Conservation (phyloP, 1,140 invertebrate species). For the Tachypleus tridentatus region DNA sequence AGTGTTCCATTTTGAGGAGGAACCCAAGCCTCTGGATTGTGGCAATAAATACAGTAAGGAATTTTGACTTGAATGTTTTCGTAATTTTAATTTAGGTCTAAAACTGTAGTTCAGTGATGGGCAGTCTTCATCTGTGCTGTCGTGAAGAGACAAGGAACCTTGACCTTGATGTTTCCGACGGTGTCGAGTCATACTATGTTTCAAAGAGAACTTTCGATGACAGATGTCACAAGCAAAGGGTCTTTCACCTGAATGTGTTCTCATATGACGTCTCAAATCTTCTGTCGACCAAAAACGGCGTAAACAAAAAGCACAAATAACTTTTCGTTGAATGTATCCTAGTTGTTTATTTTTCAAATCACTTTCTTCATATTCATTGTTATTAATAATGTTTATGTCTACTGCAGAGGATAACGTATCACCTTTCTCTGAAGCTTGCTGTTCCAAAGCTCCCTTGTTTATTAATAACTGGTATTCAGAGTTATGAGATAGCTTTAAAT, state of each 20-base stretch:
- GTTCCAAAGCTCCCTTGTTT: slow-evolving; percentile 55
- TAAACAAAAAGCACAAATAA: slow-evolving; percentile 82
- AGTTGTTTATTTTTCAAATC: slow-evolving; percentile 53
- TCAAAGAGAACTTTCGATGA: slow-evolving; percentile 5
- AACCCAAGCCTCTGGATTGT: not conserved
- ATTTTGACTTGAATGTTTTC: slow-evolving; percentile 59
- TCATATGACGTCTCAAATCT: slow-evolving; percentile 49
- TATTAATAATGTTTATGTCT: slow-evolving; percentile 6
- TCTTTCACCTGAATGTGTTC: slow-evolving; percentile 9
- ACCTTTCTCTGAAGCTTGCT: slow-evolving; percentile 14
- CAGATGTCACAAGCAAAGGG: slow-evolving; percentile 11
- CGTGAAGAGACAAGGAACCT: slow-evolving; percentile 45
- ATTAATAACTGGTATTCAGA: slow-evolving; percentile 48
- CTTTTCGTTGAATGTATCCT: slow-evolving; percentile 77
- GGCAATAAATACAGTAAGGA: slow-evolving; percentile 14
- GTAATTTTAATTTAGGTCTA: slow-evolving; percentile 58
- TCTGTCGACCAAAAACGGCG: slow-evolving; percentile 87
- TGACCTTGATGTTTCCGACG: not conserved
- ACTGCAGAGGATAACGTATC: slow-evolving; percentile 2
- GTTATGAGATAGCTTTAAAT: slow-evolving; percentile 57
- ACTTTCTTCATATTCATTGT: slow-evolving; percentile 32
- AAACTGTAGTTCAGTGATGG: slow-evolving; percentile 39
- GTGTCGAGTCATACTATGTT: slow-evolving; percentile 8
- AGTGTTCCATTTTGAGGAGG: not conserved
- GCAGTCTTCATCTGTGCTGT: slow-evolving; percentile 7